These are phyloP conservation scores for Eilema caniola DNA, from an alignment of 2,888 invertebrate genomes.

Conservation along the genomic window DNA sequence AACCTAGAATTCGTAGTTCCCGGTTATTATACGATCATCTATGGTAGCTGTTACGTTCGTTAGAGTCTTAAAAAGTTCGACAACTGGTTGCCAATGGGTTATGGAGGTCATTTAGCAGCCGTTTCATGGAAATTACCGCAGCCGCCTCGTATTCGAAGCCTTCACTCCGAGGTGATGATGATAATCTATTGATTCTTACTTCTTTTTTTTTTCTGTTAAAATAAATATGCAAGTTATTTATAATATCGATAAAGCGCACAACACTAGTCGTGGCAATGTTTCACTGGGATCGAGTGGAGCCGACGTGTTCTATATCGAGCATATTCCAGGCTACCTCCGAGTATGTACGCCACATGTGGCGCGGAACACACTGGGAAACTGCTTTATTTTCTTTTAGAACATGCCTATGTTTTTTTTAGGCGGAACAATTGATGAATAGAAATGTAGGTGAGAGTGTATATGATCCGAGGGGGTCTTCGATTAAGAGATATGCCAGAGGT, in stretches of 20 bases:
- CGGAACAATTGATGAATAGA: background rate
- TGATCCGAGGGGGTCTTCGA: too few relatives aligned
- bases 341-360: slow-evolving; percentile 20
- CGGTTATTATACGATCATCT: too few relatives aligned
- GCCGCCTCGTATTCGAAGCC: too few relatives aligned
- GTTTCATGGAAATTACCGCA: too few relatives aligned
- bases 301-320: slow-evolving; percentile 76
- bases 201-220: background rate
- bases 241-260: slow-evolving; percentile 53
- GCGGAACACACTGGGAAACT: slow-evolving; percentile 19
- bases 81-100: too few relatives aligned
- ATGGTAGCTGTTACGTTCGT: too few relatives aligned
- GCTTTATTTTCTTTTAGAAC: background rate
- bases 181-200: background rate
- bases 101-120: too few relatives aligned
- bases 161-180: background rate
- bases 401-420: background rate
- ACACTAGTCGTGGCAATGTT: slow-evolving; percentile 62
- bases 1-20: too few relatives aligned
- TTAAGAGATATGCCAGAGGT: too few relatives aligned
- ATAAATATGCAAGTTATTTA: background rate
- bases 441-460: too few relatives aligned
- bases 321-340: slow-evolving; percentile 55
- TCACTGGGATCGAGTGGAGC: slow-evolving; percentile 78
- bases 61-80: too few relatives aligned